A percentile compares a stretch with the other conserved stretches of the same genome.
Conservation (phyloP, 2,797 vertebrate species). For the Remorina albescens region DNA sequence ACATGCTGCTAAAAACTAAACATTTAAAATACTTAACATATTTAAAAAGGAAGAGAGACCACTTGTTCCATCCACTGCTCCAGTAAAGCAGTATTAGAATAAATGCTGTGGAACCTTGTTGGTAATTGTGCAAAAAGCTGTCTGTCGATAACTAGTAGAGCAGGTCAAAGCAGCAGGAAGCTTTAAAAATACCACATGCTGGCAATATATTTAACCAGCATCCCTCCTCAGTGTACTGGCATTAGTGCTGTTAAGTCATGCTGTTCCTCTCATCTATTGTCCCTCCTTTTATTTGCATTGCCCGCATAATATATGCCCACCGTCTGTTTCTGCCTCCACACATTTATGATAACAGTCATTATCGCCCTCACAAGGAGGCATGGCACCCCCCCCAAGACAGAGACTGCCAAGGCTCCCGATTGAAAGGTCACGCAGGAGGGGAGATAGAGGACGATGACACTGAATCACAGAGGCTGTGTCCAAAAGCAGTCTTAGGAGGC, state of each 20-base stretch:
- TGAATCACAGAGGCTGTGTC: conserved; percentile 30
- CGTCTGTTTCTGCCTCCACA: conserved; percentile 47
- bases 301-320: conserved; percentile 50
- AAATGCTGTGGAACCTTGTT: conserved; percentile 38
- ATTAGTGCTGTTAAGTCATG: conserved; percentile 31
- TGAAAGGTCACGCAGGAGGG: conserved; percentile 71
- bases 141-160: conserved; percentile 38
- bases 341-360: conserved; percentile 68
- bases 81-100: conserved; percentile 43
- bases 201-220: conserved; percentile 50
- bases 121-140: conserved; percentile 25
- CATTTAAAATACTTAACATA: conserved; percentile 2
- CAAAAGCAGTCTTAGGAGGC: conserved; percentile 11
- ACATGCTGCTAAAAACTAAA: not conserved
- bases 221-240: conserved; percentile 17
- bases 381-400: conserved; percentile 53
- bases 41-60: conserved; percentile 17
- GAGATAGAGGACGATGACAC: conserved; percentile 32
- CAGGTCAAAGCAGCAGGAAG: conserved; percentile 8
- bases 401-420: conserved; percentile 47
- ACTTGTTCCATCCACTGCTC: not conserved
- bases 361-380: conserved; percentile 62
- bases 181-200: conserved; percentile 53
- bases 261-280: conserved; percentile 19
- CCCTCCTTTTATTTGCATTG: conserved; percentile 18